Percentiles rank a stretch among this genome's conserved stretches.
Evolutionary conservation across 2,888 invertebrate genomes (phyloP).

Genomic region (Acanthosepion esculentum): DNA sequence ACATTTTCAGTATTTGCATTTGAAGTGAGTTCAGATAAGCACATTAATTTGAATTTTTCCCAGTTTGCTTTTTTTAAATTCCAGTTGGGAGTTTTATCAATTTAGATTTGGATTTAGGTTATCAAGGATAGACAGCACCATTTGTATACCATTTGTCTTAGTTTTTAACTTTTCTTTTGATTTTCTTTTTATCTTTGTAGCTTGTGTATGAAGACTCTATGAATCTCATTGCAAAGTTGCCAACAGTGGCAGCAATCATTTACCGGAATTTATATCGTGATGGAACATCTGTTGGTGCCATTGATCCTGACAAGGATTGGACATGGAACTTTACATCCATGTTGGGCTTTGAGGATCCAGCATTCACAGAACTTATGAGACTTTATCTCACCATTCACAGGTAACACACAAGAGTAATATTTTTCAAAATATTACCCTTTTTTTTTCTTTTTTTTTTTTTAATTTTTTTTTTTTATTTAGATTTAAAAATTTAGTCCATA

Average conservation of each 20-base stretch:
- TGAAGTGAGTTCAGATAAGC: too few species aligned
- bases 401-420: constrained; percentile 70
- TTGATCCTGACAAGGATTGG: constrained; percentile 93
- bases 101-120: too few species aligned
- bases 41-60: too few species aligned
- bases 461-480: too few species aligned
- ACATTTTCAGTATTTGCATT: too few species aligned
- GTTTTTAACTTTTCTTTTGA: constrained; percentile 44
- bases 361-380: constrained; percentile 92
- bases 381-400: constrained; percentile 93
- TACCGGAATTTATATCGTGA: constrained; percentile 89
- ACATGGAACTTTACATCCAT: constrained; percentile 90
- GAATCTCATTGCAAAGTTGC: constrained; percentile 95
- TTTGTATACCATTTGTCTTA: too few species aligned
- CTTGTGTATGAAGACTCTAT: constrained; percentile 92
- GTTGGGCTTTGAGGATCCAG: constrained; percentile 87
- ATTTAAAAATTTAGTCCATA: too few species aligned
- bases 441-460: too few species aligned
- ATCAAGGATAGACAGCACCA: too few species aligned
- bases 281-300: constrained; percentile 89
- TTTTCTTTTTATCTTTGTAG: constrained; percentile 72
- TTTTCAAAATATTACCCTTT: too few species aligned
- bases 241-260: constrained; percentile 93
- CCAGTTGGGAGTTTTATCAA: too few species aligned
- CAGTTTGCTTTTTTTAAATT: too few species aligned